Base-by-base conservation (phyloP, 2,797 vertebrate species). In the Ceyx erithaca region DNA sequence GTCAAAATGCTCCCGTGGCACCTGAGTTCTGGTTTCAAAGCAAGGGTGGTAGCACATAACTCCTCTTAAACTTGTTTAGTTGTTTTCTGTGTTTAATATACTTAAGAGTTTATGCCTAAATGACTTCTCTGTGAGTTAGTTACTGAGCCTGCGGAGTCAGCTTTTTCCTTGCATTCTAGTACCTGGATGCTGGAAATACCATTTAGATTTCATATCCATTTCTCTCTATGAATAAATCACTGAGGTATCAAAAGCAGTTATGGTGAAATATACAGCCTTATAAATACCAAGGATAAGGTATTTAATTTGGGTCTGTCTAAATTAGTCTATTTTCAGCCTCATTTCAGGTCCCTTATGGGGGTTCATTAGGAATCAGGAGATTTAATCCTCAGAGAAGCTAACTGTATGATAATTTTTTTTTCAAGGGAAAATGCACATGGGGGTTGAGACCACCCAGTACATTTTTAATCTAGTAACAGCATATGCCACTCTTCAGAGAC, bases 81-180 rank as follows among this genome's bases (percentile, higher is more conserved):
- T 68, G 9, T 73, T 93, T 76, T 70, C 10, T 82, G 12, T 33
- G 12, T 71, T 51, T 61, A 87, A 52, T 61, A 16, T 41, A 57
- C n/a, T 72, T 59, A 35, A 35, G 52, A 68, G 15, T 66, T 92
- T 26, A 43, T 37, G 18, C 12, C 17, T 85, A 71, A 81, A 81
- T 30, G 16, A 31, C 17, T 57, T 70, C 46, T 61, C 46, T 4
- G 20, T 66, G 33, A 41, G 8, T 75, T 83, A 71, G 23, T 80
- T 51, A 71, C 0, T 2, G 49, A 85, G 14, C 21, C 70, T 26
- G 37, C 30, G n/a, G 61, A 90, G 33, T 59, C 57, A 82, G 22
- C 10, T 87, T 94, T 79, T 94, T 61, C 52, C 49, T 90, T 72
- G 16, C 19, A 18, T 92, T 89, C n/a, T 49, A 43, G 23, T 85